Base-by-base conservation (phyloP, 1,140 invertebrate genomes). In the Radopholus similis region DNA sequence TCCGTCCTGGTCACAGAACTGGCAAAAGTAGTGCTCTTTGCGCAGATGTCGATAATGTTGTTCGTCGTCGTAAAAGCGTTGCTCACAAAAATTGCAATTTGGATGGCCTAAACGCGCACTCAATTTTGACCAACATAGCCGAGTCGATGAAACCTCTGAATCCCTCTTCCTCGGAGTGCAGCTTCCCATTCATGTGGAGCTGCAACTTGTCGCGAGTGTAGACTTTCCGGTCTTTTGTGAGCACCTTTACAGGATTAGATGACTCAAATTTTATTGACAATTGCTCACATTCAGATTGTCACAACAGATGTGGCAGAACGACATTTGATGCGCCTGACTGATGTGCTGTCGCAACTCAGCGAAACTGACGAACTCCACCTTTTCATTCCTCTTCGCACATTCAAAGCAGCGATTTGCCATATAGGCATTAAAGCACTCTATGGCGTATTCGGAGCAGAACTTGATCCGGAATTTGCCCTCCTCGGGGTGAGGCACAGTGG, bases 21-120 rank as follows among this genome's bases (percentile, higher is more conserved):
- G 78, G 30, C 77, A 78, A 65, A 77, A 78, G 44, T 73, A 78
- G 59, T 78, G 77, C 11, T 78, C 71, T 56, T 77, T 71, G 3
- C 77, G 55, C 11, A 78, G 49, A 72, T 78, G 77, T 2, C 68
- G 64, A 56, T 80, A 78, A 26, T 73, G 70, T 21, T 68, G 72
- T 21, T 78, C 77, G n/a, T 71, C 68, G 57, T 78, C 77, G 26
- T 76, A 78, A 49, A 78, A 78, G 3, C 79, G 68, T 40, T 80
- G 49, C 3, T 74, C 68, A 55, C 77, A 78, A 59, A 81, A 78
- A 0, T 79, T 60, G 44, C 77, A 77, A 9, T 56, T 60, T 6
- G 77, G 77, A 62, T 80, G 77, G 0, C 77, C 77, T 76, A 26
- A 18, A 59, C 6, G 18, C 9, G 4, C 15, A 51, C 2, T 23